phyloP scores from a whole-genome alignment of 2,888 invertebrate genomes.

The Cremastinae sp. region DNA sequence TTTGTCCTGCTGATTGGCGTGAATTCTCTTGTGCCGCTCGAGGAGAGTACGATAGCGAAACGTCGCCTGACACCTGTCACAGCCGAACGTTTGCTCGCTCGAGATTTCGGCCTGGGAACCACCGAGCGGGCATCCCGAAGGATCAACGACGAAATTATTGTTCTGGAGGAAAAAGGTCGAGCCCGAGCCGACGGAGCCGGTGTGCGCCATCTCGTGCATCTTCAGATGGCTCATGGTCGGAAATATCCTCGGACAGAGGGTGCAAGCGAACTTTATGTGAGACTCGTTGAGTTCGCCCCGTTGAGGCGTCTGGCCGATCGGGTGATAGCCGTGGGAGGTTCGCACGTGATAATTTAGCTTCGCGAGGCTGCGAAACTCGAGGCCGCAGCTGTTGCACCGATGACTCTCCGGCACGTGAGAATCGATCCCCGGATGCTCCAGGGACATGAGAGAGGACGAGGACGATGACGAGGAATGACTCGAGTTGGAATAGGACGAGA shows the following conservation, averaged over 20 bases:
- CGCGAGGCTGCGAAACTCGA: slow-evolving; percentile 75
- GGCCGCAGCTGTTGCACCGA: slow-evolving; percentile 75
- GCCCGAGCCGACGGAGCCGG: slow-evolving; percentile 47
- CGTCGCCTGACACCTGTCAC: slow-evolving; percentile 77
- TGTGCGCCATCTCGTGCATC: slow-evolving; percentile 76
- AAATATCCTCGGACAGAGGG: slow-evolving; percentile 74
- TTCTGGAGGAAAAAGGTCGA: slow-evolving; percentile 32
- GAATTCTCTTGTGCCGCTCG: slow-evolving; percentile 78
- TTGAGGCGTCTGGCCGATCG: slow-evolving; percentile 30
- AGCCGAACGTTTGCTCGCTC: slow-evolving; percentile 74
- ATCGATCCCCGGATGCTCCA: slow-evolving; percentile 65
- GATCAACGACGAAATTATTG: slow-evolving; percentile 49
- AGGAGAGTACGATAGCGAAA: slow-evolving; percentile 78
- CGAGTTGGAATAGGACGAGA: slow-evolving; percentile 66
- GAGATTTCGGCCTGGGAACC: neutral
- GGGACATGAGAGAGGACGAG: slow-evolving; percentile 59
- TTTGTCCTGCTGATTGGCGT: slow-evolving; percentile 76
- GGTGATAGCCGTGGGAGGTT: slow-evolving; percentile 70
- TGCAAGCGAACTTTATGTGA: slow-evolving; percentile 73
- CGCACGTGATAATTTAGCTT: slow-evolving; percentile 77
- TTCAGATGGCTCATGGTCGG: slow-evolving; percentile 74
- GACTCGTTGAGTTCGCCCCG: slow-evolving; percentile 65
- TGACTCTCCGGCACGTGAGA: slow-evolving; percentile 74
- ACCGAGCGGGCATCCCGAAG: slow-evolving; percentile 29
- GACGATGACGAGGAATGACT: slow-evolving; percentile 34